phyloP scores from a whole-genome alignment of 2,888 invertebrate genomes.

The Phoronis australis region DNA sequence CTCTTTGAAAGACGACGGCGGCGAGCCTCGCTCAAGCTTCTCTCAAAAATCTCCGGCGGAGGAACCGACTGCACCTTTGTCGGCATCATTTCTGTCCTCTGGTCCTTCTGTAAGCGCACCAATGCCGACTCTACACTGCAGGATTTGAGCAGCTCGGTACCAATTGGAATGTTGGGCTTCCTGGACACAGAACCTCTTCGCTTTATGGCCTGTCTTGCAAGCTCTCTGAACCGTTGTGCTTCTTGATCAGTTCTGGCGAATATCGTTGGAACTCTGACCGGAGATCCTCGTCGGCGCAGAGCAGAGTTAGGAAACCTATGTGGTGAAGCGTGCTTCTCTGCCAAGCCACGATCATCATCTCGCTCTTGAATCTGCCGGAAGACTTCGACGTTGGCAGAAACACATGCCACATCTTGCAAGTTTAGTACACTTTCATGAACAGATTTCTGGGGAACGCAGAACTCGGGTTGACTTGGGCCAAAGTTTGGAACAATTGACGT shows the following conservation, averaged over 20 bases:
- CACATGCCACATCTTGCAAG: constrained; percentile 33
- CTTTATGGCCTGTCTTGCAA: constrained; percentile 8
- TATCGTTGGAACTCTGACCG: constrained; percentile 35
- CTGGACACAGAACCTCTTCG: constrained; percentile 1
- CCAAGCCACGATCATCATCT: neutral
- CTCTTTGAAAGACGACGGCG: too few relatives aligned
- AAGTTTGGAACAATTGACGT: too few relatives aligned
- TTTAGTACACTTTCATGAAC: constrained; percentile 31
- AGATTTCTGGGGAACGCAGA: too few relatives aligned
- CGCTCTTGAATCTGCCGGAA: constrained; percentile 10
- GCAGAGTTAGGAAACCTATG: constrained; percentile 32
- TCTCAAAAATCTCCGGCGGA: too few relatives aligned
- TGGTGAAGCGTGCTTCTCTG: constrained; percentile 16
- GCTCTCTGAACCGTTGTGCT: constrained; percentile 14
- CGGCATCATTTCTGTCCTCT: too few relatives aligned
- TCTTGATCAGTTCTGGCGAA: constrained; percentile 27
- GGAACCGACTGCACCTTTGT: too few relatives aligned
- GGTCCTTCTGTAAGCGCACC: too few relatives aligned
- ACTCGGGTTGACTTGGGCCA: too few relatives aligned
- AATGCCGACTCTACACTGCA: constrained; percentile 6
- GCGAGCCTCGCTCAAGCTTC: too few relatives aligned
- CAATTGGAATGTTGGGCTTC: constrained; percentile 28
- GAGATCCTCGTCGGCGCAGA: constrained; percentile 29
- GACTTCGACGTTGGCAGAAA: constrained; percentile 28
- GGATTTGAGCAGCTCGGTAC: constrained; percentile 29